These are phyloP conservation scores for Addax nasomaculatus DNA, from an alignment of 2,113 vertebrate species.

Conservation along the genomic window DNA sequence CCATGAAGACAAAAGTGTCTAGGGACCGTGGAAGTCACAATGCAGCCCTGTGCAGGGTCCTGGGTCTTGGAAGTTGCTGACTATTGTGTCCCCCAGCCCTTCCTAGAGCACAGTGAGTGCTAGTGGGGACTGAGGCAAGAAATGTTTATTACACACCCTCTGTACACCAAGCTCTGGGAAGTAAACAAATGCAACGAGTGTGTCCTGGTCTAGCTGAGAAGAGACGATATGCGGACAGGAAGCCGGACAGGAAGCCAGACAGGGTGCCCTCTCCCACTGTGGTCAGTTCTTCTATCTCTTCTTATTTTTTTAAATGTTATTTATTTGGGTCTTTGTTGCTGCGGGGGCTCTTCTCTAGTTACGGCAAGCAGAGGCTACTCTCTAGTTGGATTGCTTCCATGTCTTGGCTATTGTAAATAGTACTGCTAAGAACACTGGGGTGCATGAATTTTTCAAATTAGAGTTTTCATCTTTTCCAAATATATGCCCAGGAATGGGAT, in stretches of 20 bases:
- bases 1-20: background rate
- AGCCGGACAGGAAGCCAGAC: background rate
- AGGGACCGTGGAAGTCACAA: background rate
- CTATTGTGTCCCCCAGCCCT: background rate
- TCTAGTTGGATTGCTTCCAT: background rate
- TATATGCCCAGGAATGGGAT: background rate
- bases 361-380: background rate
- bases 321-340: background rate
- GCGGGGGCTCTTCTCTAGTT: background rate
- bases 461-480: background rate
- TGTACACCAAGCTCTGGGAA: background rate
- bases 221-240: background rate
- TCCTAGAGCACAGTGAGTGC: background rate
- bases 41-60: background rate
- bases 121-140: background rate
- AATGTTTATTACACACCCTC: background rate
- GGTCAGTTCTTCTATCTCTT: background rate
- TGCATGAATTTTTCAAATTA: background rate
- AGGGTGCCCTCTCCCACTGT: background rate
- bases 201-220: background rate
- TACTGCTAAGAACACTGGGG: background rate
- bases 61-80: background rate
- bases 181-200: background rate
- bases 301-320: background rate
- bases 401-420: background rate